These are phyloP conservation scores for Apis laboriosa DNA, from an alignment of 1,140 invertebrate species.

Conservation along the genomic window DNA sequence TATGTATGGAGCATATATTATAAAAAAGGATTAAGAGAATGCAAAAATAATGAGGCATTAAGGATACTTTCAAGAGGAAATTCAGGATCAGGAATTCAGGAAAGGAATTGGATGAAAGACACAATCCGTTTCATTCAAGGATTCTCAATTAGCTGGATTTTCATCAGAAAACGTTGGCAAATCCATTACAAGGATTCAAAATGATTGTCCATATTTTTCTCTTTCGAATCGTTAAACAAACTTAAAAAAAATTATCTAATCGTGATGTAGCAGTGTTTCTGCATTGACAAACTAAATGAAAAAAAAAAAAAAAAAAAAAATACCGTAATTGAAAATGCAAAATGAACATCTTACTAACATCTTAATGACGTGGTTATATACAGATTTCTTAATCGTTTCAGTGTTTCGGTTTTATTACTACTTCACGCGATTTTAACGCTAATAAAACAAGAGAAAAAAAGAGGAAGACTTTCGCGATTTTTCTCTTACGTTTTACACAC, in stretches of 20 bases:
- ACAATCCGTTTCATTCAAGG: conserved; percentile 67
- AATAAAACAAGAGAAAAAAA: conserved; percentile 6
- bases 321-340: conserved; percentile 28
- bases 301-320: conserved; percentile 15
- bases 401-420: conserved; percentile 45
- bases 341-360: conserved; percentile 27
- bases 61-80: conserved; percentile 71
- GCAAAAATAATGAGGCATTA: conserved; percentile 64
- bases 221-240: conserved; percentile 32
- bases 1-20: conserved; percentile 74
- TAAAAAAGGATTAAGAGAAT: conserved; percentile 67
- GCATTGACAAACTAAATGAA: conserved; percentile 34
- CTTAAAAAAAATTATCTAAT: conserved; percentile 33
- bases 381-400: conserved; percentile 38
- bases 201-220: conserved; percentile 53
- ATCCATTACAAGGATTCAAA: conserved; percentile 70
- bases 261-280: conserved; percentile 48
- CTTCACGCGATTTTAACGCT: conserved; percentile 17
- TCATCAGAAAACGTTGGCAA: conserved; percentile 73
- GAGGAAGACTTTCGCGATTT: conserved; percentile 32
- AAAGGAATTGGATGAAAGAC: conserved; percentile 64
- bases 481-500: conserved; percentile 39
- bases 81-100: conserved; percentile 69
- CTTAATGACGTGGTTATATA: conserved; percentile 40
- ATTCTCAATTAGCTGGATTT: conserved; percentile 71